Conservation (phyloP, 2,113 vertebrate genomes). For the Cyphomyrus plagiostoma region DNA sequence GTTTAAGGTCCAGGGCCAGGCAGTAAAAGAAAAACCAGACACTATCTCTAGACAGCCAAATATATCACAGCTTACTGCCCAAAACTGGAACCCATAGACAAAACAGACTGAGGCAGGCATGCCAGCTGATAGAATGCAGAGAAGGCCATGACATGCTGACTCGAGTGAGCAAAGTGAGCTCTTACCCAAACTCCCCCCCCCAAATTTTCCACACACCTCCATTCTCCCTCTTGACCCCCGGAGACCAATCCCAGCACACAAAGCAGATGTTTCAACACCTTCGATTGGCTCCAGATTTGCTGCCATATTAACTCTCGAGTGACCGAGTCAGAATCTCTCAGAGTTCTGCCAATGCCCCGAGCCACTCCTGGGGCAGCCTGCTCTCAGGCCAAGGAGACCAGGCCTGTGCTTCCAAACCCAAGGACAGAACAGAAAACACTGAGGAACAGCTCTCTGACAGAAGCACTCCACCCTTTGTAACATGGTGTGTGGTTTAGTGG, state of each 20-base stretch:
- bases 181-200: not conserved
- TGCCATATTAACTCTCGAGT: slow-evolving; percentile 52
- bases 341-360: slow-evolving; percentile 42
- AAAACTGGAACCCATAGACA: slow-evolving; percentile 17
- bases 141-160: not conserved
- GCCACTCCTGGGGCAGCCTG: not conserved
- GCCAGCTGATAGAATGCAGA: slow-evolving; percentile 8
- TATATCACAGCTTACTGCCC: not conserved
- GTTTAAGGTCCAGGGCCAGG: slow-evolving; percentile 8
- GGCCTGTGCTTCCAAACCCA: not conserved
- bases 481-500: not conserved
- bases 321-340: slow-evolving; percentile 44
- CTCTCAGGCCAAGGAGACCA: slow-evolving; percentile 1
- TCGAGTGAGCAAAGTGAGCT: slow-evolving; percentile 23
- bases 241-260: slow-evolving; percentile 10
- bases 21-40: not conserved
- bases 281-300: slow-evolving; percentile 51
- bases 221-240: not conserved
- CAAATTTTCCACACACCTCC: slow-evolving; percentile 13
- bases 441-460: not conserved
- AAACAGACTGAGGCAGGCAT: slow-evolving; percentile 11
- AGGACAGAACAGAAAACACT: not conserved
- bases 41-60: slow-evolving; percentile 17
- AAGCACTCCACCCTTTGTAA: not conserved
- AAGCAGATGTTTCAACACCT: slow-evolving; percentile 35